Evolutionary conservation across 2,113 vertebrate genomes (phyloP).

Genomic region (Crotophaga sulcirostris): DNA sequence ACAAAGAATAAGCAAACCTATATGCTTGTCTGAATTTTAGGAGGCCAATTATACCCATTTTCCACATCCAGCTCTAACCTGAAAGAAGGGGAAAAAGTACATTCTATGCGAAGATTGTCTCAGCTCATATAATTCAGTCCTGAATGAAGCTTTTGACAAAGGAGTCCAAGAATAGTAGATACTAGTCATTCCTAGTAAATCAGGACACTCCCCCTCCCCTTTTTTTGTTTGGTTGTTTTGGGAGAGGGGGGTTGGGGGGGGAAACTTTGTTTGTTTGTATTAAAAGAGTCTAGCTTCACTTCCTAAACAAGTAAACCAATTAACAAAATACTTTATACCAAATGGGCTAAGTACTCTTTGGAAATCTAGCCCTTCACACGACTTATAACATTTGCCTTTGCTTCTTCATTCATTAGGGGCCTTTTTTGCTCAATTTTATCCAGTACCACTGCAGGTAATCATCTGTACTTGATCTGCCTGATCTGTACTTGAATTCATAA

Average conservation of each 20-base stretch:
- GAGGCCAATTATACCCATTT: neutral
- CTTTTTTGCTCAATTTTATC: neutral
- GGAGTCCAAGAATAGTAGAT: neutral
- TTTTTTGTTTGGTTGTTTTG: no score
- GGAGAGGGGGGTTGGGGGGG: no score
- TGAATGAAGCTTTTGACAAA: neutral
- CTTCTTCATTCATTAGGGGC: neutral
- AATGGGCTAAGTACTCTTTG: neutral
- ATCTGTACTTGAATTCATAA: neutral
- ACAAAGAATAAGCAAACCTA: neutral
- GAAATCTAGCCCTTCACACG: neutral
- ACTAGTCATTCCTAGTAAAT: neutral
- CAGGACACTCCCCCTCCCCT: accelerated
- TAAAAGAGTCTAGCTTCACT: neutral
- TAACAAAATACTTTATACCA: neutral
- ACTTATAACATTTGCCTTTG: neutral
- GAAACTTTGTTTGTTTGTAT: neutral
- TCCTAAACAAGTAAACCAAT: neutral
- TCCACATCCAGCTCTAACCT: neutral
- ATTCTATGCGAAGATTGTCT: neutral
- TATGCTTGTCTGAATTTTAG: neutral
- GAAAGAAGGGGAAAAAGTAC: neutral
- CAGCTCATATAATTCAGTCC: neutral
- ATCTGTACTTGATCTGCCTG: neutral
- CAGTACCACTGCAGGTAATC: neutral